Evolutionary conservation across 2,797 vertebrate species (phyloP), one percentile per base, ranked within the genome.

Genomic region (Acanthornis magna): DNA sequence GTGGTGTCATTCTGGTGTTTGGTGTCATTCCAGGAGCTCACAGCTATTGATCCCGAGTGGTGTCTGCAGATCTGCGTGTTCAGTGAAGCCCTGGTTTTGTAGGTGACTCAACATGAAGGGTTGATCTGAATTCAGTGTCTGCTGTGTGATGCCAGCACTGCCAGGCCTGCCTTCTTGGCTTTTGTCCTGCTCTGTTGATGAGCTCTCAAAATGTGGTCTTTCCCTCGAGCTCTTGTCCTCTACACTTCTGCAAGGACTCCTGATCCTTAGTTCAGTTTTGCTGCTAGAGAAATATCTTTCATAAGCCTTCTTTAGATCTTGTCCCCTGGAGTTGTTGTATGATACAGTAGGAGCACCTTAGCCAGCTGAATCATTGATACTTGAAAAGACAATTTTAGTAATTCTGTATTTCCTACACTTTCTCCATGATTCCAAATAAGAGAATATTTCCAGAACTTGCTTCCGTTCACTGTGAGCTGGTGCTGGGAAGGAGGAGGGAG

Each of bases 141-240:
- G 82, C 80, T 93, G 85, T 57, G 10, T 34, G 36, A 0, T 45
- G 45, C 76, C 58, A 78, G 65, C 47, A 14, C 77, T 85, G 80
- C 85, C 66, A 84, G 77, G 34, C 13, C 67, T 80, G 74, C 43
- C 43, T 57, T 22, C 57, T 74, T 97, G 95, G 88, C 90, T 95
- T 74, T 53, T 72, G n/a, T 93, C 93, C 93, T 67, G 2, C 62
- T 82, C 72, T 16, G 68, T 4, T 93, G 92, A 93, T 94, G 88
- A 91, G 89, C 72, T 92, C 95, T 91, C 85, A 68, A 12, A 90
- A 74, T 80, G 77, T 61, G 55, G 10, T 67, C 23, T 50, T 92
- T 65, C 68, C 85, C 91, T 94, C 18, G 2, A 90, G 80, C 96
- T 91, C 32, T 91, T 89, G 93, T 90, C 94, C 88, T 95, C 86